phyloP scores from a whole-genome alignment of 2,797 vertebrate genomes.

The Salarias fasciatus region DNA sequence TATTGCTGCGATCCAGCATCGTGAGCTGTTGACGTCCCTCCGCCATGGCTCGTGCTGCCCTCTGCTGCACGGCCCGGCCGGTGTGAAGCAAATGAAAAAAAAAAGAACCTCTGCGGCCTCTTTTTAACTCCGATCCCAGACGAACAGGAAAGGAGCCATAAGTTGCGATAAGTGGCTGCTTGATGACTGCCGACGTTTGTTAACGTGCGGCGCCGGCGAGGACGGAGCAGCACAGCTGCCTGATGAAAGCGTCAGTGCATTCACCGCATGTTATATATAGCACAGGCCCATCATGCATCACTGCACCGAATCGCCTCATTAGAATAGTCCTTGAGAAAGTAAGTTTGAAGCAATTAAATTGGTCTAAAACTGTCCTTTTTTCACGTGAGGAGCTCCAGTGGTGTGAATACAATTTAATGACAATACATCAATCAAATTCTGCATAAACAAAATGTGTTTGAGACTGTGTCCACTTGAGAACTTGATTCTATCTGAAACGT shows the following conservation, averaged over 20 bases:
- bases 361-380: background rate
- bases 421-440: background rate
- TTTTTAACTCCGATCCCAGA: no score
- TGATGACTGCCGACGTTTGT: no score
- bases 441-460: background rate
- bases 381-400: background rate
- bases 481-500: no score
- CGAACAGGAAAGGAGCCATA: no score
- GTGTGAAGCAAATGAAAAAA: conserved; percentile 25
- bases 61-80: conserved; percentile 22
- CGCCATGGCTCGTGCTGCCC: conserved; percentile 48
- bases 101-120: no score
- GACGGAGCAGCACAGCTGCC: conserved; percentile 12
- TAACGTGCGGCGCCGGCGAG: background rate
- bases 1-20: conserved; percentile 52
- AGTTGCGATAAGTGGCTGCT: no score
- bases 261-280: background rate
- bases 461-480: no score
- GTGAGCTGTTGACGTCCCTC: conserved; percentile 41
- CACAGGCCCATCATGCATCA: background rate
- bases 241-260: background rate
- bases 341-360: background rate
- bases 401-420: background rate
- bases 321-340: conserved; percentile 21
- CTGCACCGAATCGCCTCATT: conserved; percentile 7